phyloP scores from a whole-genome alignment of 2,113 vertebrate genomes.

The Larimichthys crocea region DNA sequence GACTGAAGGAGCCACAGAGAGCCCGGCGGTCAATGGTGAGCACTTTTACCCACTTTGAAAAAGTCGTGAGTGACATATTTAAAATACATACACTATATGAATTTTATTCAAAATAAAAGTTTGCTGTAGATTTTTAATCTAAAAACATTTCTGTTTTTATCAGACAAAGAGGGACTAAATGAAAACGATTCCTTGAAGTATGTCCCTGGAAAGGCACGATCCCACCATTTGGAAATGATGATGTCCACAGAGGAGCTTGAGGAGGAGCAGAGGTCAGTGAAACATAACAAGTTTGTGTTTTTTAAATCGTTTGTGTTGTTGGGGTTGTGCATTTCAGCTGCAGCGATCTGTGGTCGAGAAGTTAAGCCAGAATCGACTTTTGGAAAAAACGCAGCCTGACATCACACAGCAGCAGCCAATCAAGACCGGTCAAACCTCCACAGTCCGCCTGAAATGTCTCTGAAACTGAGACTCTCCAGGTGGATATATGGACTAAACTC shows the following conservation, averaged over 20 bases:
- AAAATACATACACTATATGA: rapidly evolving
- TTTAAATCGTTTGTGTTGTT: too few species aligned
- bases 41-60: constrained; percentile 1
- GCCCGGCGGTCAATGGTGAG: constrained; percentile 57
- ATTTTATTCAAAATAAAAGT: background rate
- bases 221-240: constrained; percentile 91
- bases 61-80: background rate
- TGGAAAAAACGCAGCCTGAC: too few species aligned
- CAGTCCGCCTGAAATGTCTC: too few species aligned
- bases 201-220: constrained; percentile 90
- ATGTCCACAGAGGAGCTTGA: constrained; percentile 94
- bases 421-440: too few species aligned
- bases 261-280: constrained; percentile 92
- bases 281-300: background rate
- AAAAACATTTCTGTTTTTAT: background rate
- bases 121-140: background rate
- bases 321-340: too few species aligned
- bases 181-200: constrained; percentile 85
- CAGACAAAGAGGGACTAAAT: constrained; percentile 51
- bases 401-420: too few species aligned
- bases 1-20: constrained; percentile 72
- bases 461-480: too few species aligned
- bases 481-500: too few species aligned
- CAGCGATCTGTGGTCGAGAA: too few species aligned
- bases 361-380: too few species aligned